A percentile compares a stretch with the other conserved stretches of the same genome.
These are phyloP conservation scores for Orchesellides sinensis DNA, from an alignment of 2,888 invertebrate species.

Conservation along the genomic window DNA sequence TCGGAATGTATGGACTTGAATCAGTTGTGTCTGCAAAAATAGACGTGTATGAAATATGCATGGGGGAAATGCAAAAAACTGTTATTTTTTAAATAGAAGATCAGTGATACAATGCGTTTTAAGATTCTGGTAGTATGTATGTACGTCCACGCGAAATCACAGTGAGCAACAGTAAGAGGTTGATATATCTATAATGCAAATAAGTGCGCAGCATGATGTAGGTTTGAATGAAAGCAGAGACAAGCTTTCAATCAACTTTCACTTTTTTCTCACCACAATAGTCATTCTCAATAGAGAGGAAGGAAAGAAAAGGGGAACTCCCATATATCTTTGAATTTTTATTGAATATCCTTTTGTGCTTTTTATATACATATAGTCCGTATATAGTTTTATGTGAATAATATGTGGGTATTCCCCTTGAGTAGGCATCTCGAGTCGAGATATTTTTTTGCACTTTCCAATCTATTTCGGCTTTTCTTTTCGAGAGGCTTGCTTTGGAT, in stretches of 20 bases:
- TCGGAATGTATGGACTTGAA: too few species aligned
- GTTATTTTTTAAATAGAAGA: too few species aligned
- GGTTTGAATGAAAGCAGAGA: conserved; percentile 26
- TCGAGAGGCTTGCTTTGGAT: conserved; percentile 31
- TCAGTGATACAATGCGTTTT: too few species aligned
- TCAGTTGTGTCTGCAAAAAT: too few species aligned
- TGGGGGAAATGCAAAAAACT: too few species aligned
- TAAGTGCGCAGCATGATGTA: too few species aligned
- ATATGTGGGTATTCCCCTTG: conserved; percentile 3
- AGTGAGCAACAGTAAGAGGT: too few species aligned
- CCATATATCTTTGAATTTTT: conserved; percentile 16
- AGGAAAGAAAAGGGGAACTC: conserved; percentile 7
- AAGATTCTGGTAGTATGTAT: too few species aligned
- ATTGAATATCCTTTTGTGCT: conserved; percentile 29
- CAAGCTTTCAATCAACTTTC: conserved; percentile 62
- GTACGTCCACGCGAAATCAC: too few species aligned
- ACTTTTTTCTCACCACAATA: conserved; percentile 46
- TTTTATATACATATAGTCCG: background rate
- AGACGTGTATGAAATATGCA: too few species aligned
- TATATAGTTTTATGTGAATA: background rate
- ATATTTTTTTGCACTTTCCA: conserved; percentile 43
- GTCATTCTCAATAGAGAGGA: conserved; percentile 23
- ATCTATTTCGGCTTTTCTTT: conserved; percentile 25
- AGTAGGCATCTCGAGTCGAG: conserved; percentile 26
- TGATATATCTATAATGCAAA: too few species aligned